Evolutionary conservation across 2,113 vertebrate species (phyloP), one percentile per base, ranked within the genome.

Genomic region (Copsychus sechellarum): DNA sequence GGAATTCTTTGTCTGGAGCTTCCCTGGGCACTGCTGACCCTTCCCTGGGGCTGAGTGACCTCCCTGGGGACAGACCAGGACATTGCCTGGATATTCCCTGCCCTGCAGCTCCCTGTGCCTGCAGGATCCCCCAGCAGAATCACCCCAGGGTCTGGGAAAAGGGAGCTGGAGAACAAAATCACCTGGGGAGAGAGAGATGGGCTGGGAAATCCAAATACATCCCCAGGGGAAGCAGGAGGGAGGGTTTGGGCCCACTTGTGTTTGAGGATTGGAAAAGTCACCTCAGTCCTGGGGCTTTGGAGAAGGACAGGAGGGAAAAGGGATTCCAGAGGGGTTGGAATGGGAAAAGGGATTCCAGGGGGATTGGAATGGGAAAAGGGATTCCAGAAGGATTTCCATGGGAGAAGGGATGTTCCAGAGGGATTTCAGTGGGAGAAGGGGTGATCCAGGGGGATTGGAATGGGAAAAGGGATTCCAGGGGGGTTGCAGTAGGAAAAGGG

Each of bases 181-280:
- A 33, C 42, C n/a, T 1, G 21, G 51, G 62, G 28, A 26, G 53
- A 38, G 79, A 18, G 53, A 14, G 53, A 15, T 60, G 65, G 43
- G 34, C 29, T 69, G 65, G 43, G 1, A 28, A 23, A 4, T 4
- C 54, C 54, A 60, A 23, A 60, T 4, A 1, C 29, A 60, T 50
- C 65, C 65, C 5, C 0, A 18, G 45, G 53, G 47, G 11, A 58
- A 3, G 8, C n/a, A 11, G 78, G 18, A n/a, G 79, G 43, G n/a
- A 58, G 23, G 54, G 24, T 8, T 48, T 8, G 64, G 18, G 40
- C 23, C n/a, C 18, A 2, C 5, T n/a, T 16, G 0, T 0, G 5
- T 11, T 28, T 28, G 64, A 0, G 64, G 12, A 7, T 3, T 40
- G 79, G 43, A 19, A n/a, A 28, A 53, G 81, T 36, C 67, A 33